These are phyloP conservation scores for Corythornis madagascariensis DNA, from an alignment of 2,113 vertebrate species.

Conservation along the genomic window DNA sequence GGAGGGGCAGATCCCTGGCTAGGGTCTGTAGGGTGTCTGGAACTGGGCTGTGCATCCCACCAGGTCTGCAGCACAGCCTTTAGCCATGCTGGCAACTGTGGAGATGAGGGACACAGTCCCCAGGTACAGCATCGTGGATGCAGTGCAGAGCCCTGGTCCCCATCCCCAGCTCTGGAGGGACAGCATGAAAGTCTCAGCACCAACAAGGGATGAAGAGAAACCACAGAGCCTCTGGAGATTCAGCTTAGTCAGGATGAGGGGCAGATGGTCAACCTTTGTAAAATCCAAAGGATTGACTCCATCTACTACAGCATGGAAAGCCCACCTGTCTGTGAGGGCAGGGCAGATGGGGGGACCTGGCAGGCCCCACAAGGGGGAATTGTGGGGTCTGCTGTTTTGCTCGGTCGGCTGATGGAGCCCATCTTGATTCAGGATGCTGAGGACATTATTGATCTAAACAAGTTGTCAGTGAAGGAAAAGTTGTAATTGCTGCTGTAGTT, in stretches of 20 bases:
- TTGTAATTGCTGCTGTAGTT: constrained; percentile 82
- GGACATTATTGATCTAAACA: constrained; percentile 78
- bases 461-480: constrained; percentile 78
- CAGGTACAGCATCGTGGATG: accelerated
- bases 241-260: not conserved
- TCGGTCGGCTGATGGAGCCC: not conserved
- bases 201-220: accelerated
- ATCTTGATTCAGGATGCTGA: constrained; percentile 46
- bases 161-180: not conserved
- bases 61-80: no score
- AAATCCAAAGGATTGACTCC: accelerated
- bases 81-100: accelerated
- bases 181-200: accelerated
- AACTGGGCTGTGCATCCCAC: accelerated
- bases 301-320: not conserved
- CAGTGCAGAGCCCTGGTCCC: not conserved
- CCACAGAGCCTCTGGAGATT: not conserved
- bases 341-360: not conserved
- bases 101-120: accelerated
- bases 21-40: not conserved
- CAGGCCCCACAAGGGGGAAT: not conserved
- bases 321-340: accelerated
- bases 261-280: not conserved
- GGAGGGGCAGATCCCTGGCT: not conserved
- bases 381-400: not conserved